Evolutionary conservation across 2,113 vertebrate species (phyloP), one percentile per base, ranked within the genome.

Genomic region (Nicator chloris): DNA sequence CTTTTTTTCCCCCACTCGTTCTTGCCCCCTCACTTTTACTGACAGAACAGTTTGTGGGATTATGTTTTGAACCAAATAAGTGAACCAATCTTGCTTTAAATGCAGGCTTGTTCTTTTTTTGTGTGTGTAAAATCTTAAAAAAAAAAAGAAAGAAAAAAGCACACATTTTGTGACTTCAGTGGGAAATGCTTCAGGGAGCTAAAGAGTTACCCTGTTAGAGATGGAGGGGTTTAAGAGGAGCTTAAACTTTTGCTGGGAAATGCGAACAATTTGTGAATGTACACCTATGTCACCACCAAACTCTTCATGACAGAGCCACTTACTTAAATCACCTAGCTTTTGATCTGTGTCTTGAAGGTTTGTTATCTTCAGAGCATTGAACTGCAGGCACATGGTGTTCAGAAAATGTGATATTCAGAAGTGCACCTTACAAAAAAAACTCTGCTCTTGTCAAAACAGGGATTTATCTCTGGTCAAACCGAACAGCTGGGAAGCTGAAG

Each of bases 301-400:
- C 15, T 85, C 10, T 24, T 37, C 3, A n/a, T 23, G n/a, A 56
- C 17, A 49, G 49, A 60, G 6, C 54, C 64, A 13, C 23, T 89
- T 42, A 18, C 7, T 92, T 37, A 35, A 73, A 65, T 53, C 59
- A 66, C 1, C 24, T 39, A 3, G 42, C 15, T 80, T 88, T 81
- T 27, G 64, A 73, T 59, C 33, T 30, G 11, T 40, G 22, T 51
- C 35, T 42, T 86, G 42, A 54, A 81, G 64, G 7, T n/a, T 45
- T 5, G 0, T 59, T 63, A 57, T 4, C 33, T 68, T 3, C 0
- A 1, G 21, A 65, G 16, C 50, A 16, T 40, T 59, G 40, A 77
- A 26, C 59, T 54, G 21, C 76, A 77, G 54, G 30, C 33, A 15
- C 5, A 9, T 76, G 68, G 26, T n/a, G 23, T 79, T 91, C n/a